Conservation (phyloP, 2,797 vertebrate species). For the Trachops cirrhosus region DNA sequence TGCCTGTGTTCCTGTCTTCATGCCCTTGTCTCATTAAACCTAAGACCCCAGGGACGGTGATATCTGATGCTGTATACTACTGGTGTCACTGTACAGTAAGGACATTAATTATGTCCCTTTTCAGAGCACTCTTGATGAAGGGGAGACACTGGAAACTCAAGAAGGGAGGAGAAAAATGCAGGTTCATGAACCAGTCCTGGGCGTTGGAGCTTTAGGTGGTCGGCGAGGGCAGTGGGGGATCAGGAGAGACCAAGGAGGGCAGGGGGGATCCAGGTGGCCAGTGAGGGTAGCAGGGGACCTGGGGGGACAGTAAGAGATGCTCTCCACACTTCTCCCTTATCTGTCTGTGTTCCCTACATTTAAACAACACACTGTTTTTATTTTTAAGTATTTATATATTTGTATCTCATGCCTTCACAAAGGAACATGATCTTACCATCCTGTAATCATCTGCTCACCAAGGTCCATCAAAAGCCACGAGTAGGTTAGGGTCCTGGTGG, state of each 20-base stretch:
- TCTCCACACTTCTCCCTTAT: not conserved
- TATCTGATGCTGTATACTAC: not conserved
- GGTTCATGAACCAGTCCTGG: not conserved
- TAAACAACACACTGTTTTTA: accelerated
- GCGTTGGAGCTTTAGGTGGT: not conserved
- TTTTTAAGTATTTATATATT: not conserved
- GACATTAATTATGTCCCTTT: not conserved
- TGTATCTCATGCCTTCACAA: not conserved
- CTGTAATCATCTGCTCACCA: not conserved
- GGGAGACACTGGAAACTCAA: not conserved
- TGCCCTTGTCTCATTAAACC: not conserved
- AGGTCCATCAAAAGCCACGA: not conserved
- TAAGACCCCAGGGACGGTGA: not conserved
- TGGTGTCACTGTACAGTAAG: not conserved
- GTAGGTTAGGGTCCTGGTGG: not conserved
- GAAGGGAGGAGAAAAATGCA: not conserved
- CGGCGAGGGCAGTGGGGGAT: not conserved
- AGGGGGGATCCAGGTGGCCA: not conserved
- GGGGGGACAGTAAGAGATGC: not conserved
- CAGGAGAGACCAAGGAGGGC: too few species aligned
- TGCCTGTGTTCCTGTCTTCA: not conserved
- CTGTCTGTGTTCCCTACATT: accelerated
- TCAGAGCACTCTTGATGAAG: not conserved
- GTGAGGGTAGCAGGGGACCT: not conserved
- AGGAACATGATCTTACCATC: too few species aligned